Base-by-base conservation (phyloP, 2,797 vertebrate species). In the Erethizon dorsatum region DNA sequence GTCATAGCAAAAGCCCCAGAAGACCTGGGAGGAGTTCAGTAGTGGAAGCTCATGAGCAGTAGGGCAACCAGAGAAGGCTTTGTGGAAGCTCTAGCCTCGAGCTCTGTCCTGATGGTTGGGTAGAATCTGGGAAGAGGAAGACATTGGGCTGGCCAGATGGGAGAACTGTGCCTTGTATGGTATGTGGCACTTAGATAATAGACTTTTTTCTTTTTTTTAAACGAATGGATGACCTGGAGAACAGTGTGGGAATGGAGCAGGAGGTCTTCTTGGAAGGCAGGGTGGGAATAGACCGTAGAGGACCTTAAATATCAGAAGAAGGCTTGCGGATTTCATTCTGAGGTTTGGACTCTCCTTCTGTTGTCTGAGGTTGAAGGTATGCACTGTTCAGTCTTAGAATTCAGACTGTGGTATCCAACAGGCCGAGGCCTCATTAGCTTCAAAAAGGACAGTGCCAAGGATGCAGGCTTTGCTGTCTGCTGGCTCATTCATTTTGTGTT, bases 331-430 rank as follows among this genome's bases (percentile, higher is more conserved):
- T 88, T 95, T 92, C 63, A 63, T 87, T 88, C 63, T 83, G 93
- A 92, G 78, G 82, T 91, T 83, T 96, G 67, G 78, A 56, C 78
- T 79, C 33, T 95, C 14, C 41, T 90, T 95, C 78, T 37, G 61
- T 67, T 28, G 20, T n/a, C 28, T 52, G 37, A 75, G 87, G 65
- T 90, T 41, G 73, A 50, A 85, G 71, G 67, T n/a, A 26, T n/a
- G 37, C 47, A 31, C 31, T 77, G 5, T 92, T 77, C 83, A 82
- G 59, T 80, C 56, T 71, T 79, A 65, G 69, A 83, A 86, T 83
- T 75, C 28, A 61, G 80, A 59, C 8, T 12, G 73, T 45, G 45
- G 37, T 41, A 59, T 94, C 18, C 6, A 18, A 54, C 56, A 20
- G 77, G 28, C 71, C 79, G 56, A 83, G 54, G 57, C 28, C 73